A percentile compares a stretch with the other conserved stretches of the same genome.
These are phyloP conservation scores for Saxidomus purpurata DNA, from an alignment of 1,140 invertebrate genomes.

Conservation along the genomic window DNA sequence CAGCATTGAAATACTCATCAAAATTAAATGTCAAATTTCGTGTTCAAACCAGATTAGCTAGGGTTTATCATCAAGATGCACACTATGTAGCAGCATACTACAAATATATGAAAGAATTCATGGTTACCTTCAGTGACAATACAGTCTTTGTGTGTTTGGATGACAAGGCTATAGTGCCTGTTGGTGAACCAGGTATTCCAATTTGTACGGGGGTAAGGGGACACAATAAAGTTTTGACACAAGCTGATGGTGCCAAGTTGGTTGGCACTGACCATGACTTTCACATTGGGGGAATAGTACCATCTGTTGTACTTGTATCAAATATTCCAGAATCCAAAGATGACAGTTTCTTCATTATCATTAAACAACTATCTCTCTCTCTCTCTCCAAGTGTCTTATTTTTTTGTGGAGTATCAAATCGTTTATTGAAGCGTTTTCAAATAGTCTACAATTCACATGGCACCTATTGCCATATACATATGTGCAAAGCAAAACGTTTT, in stretches of 20 bases:
- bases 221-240: conserved; percentile 41
- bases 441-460: too few relatives aligned
- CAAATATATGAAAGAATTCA: conserved; percentile 27
- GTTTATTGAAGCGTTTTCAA: too few relatives aligned
- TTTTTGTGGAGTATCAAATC: too few relatives aligned
- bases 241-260: not conserved
- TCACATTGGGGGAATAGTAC: conserved; percentile 54
- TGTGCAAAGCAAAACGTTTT: too few relatives aligned
- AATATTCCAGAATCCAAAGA: conserved; percentile 56
- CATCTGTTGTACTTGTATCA: conserved; percentile 57
- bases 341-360: conserved; percentile 65
- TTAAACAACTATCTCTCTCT: too few relatives aligned
- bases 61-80: too few relatives aligned
- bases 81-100: conserved; percentile 9
- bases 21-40: conserved; percentile 34
- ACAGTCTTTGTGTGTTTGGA: conserved; percentile 42
- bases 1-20: not conserved
- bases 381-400: too few relatives aligned
- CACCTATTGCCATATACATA: too few relatives aligned
- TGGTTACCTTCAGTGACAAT: conserved; percentile 47
- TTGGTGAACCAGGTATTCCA: too few relatives aligned
- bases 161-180: too few relatives aligned
- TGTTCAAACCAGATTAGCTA: not conserved
- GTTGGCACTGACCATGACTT: conserved; percentile 69
- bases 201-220: conserved; percentile 55